Conservation (phyloP, 2,113 vertebrate genomes). For the Sebastes schlegelii region DNA sequence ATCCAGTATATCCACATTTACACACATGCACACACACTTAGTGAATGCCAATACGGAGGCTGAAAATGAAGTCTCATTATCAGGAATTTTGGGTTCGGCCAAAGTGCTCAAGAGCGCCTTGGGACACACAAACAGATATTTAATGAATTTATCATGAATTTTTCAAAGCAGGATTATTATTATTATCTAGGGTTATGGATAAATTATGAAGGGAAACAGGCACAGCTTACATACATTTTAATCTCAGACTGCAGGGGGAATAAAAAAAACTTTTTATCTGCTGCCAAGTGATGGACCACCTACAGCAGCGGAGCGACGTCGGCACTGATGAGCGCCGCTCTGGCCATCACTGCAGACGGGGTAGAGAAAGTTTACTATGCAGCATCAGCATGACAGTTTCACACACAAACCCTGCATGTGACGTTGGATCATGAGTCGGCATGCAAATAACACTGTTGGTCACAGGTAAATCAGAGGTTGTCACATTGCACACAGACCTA, state of each 20-base stretch:
- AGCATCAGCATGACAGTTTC: constrained; percentile 36
- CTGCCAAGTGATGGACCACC: constrained; percentile 80
- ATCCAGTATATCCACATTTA: constrained; percentile 31
- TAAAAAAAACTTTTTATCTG: constrained; percentile 79
- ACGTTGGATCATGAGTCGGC: neutral
- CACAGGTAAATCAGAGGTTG: constrained; percentile 8
- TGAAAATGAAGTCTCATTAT: constrained; percentile 54
- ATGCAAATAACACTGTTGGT: constrained; percentile 6
- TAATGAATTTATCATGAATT: constrained; percentile 81
- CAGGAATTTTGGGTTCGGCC: constrained; percentile 69
- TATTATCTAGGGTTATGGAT: constrained; percentile 81
- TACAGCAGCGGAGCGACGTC: constrained; percentile 63
- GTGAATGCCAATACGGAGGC: constrained; percentile 43
- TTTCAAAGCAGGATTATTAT: constrained; percentile 74
- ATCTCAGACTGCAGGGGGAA: constrained; percentile 76
- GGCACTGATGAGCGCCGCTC: constrained; percentile 49
- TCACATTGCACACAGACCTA: constrained; percentile 20
- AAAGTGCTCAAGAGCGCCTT: constrained; percentile 71
- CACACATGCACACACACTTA: constrained; percentile 25
- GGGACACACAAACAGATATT: constrained; percentile 77
- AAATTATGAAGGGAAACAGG: constrained; percentile 82
- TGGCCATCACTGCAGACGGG: constrained; percentile 45
- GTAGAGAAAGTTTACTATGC: constrained; percentile 27
- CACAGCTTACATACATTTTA: constrained; percentile 83
- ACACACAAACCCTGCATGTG: constrained; percentile 13